phyloP scores from a whole-genome alignment of 2,113 vertebrate genomes.

The Gasterosteus aculeatus region DNA sequence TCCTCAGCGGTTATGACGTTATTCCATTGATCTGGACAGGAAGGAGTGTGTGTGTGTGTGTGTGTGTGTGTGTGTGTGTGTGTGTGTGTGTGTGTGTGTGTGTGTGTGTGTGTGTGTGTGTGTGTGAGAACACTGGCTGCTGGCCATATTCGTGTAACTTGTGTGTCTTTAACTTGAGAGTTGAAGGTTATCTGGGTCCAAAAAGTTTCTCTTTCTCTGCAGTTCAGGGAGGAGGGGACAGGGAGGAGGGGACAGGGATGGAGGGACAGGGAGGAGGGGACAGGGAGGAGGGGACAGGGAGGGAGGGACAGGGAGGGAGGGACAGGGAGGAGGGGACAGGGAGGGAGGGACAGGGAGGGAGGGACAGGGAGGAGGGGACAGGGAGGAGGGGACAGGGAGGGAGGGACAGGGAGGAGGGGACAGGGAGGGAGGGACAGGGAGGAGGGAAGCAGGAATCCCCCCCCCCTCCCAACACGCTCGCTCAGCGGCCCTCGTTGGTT shows the following conservation, averaged over 20 bases:
- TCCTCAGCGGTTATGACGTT: background rate
- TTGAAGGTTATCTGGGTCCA: conserved; percentile 60
- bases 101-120: background rate
- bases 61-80: too few species aligned
- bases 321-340: too few species aligned
- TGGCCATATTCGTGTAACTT: conserved; percentile 9
- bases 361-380: background rate
- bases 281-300: too few species aligned
- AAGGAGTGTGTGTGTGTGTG: too few species aligned
- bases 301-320: too few species aligned
- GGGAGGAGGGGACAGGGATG: background rate
- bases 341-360: too few species aligned
- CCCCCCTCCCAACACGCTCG: too few species aligned
- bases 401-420: background rate
- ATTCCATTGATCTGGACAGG: conserved; percentile 28
- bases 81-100: too few species aligned
- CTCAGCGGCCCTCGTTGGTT: background rate
- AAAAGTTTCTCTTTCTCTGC: conserved; percentile 34
- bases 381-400: background rate
- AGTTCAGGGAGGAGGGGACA: background rate
- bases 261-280: too few species aligned
- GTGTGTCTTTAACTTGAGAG: conserved; percentile 25
- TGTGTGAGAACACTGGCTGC: conserved; percentile 12
- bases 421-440: too few species aligned
- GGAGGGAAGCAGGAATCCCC: conserved; percentile 11